Conservation (phyloP, 2,888 invertebrate species). For the Deroplatys truncata region DNA sequence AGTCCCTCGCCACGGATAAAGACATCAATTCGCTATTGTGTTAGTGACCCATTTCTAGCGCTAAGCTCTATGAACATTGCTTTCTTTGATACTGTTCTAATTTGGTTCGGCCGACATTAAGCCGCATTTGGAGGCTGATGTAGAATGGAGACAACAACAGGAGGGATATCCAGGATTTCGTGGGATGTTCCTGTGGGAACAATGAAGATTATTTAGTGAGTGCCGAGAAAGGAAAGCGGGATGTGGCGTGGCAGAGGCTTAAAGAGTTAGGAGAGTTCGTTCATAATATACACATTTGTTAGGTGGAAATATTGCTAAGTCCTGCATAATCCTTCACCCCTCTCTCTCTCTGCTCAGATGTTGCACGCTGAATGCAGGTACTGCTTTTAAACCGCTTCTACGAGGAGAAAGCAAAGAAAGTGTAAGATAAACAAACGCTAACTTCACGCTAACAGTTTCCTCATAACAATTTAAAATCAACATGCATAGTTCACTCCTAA, state of each 20-base stretch:
- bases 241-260: background rate
- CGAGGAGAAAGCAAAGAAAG: too few species aligned
- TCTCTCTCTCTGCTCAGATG: background rate
- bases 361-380: background rate
- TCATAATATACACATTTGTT: background rate
- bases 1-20: too few species aligned
- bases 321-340: background rate
- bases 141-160: background rate
- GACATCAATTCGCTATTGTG: background rate
- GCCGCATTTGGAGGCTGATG: background rate
- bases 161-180: background rate
- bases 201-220: conserved; percentile 1
- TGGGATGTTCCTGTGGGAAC: background rate
- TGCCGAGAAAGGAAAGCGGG: background rate
- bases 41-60: background rate
- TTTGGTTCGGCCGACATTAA: background rate
- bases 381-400: background rate
- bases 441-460: too few species aligned
- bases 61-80: background rate
- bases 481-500: too few species aligned
- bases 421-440: too few species aligned
- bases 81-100: background rate
- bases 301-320: background rate
- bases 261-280: background rate
- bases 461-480: too few species aligned